phyloP scores from a whole-genome alignment of 1,140 invertebrate genomes.

The Eurosta solidaginis region DNA sequence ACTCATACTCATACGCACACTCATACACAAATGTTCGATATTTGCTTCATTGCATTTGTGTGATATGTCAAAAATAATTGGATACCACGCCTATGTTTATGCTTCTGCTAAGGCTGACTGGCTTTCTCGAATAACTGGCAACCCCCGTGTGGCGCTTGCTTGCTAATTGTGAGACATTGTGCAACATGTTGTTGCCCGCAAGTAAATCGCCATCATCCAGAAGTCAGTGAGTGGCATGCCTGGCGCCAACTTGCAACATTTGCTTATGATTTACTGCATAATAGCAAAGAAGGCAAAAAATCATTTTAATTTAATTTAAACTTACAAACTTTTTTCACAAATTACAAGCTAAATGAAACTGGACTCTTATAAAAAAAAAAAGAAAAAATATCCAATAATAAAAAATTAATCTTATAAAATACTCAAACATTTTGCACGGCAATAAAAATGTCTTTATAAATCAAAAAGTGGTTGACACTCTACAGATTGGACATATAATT shows the following conservation, averaged over 20 bases:
- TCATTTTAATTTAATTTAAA: slow-evolving; percentile 18
- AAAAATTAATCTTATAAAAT: no score
- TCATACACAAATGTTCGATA: neutral
- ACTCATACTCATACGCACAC: neutral
- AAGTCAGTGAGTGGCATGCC: neutral
- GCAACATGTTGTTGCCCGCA: neutral
- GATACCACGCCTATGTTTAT: slow-evolving; percentile 22
- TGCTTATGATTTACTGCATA: neutral
- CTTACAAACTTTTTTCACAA: neutral
- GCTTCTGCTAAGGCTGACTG: neutral
- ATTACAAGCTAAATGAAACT: slow-evolving; percentile 14
- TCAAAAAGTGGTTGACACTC: slow-evolving; percentile 9
- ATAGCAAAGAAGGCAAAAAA: neutral
- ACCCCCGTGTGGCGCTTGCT: neutral
- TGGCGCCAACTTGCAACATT: slow-evolving; percentile 18
- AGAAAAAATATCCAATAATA: no score
- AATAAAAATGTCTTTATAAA: neutral
- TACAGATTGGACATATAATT: neutral
- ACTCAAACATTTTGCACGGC: neutral
- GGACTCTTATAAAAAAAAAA: no score
- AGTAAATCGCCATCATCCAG: neutral
- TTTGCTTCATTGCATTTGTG: neutral
- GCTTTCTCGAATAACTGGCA: neutral
- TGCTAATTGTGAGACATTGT: neutral
- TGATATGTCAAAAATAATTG: slow-evolving; percentile 29